Base-by-base conservation (phyloP, 2,888 invertebrate species). In the Agrilus mali region DNA sequence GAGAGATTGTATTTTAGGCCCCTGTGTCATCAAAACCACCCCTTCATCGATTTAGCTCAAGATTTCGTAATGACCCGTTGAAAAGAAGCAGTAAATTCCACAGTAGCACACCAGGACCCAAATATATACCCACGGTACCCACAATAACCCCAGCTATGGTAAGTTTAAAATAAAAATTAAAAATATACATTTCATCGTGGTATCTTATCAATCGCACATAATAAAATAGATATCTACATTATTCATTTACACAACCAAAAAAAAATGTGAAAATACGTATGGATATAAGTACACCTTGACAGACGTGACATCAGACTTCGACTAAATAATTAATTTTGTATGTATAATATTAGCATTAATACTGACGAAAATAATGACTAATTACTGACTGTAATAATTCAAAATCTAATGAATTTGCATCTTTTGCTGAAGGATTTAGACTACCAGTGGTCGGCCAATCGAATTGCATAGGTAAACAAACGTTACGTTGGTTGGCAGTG, bases 71-170 rank as follows among this genome's bases (percentile, higher is more conserved):
- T 45, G 66, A 65, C 42, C 51, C 58, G 38, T 51, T 61, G 36
- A 49, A 54, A 10, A 54, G 64, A 48, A 53, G 59, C 56, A 68
- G 68, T 43, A 68, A 69, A 46, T 60, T 71, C 17, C 56, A 60
- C 50, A 55, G 59, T 4, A 60, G 61, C 42, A 72, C 76, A 42
- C 72, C 70, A 55, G 71, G 72, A 55, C 75, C 78, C 40, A 71
- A 70, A 58, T 79, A 79, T 63, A 71, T 74, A 61, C 74, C 78
- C 46, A 78, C 78, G 47, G 75, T 79, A 54, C 78, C 78, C 38
- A 68, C 73, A 47, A 66, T 75, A 44, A 74, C 74, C 55, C 64
- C 73, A 54, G 37, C 42, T 51, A n/a, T 37, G 36, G 16, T 43
- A 42, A 39, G 48, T 48, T 38, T 44, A 36, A 10, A 31, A 41